These are phyloP conservation scores for Caretta caretta DNA, from an alignment of 2,113 vertebrate species.

Conservation along the genomic window DNA sequence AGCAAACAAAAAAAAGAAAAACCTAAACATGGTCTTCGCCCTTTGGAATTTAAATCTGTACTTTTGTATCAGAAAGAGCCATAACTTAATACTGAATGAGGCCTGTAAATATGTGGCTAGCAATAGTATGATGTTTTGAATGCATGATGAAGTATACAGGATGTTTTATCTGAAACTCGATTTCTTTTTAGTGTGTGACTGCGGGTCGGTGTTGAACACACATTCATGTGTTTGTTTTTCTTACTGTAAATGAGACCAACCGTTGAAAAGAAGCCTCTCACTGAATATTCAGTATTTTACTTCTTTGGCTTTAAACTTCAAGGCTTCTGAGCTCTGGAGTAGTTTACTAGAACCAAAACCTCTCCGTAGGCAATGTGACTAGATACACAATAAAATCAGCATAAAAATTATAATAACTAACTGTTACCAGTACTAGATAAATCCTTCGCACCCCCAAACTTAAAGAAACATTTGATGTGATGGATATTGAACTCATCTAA, in stretches of 20 bases:
- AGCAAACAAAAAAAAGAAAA: not conserved
- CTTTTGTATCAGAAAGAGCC: not conserved
- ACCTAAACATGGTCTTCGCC: not conserved
- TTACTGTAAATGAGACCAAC: not conserved
- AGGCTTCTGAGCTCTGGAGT: not conserved
- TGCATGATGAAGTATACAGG: not conserved
- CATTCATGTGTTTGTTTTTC: not conserved
- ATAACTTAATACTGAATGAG: not conserved
- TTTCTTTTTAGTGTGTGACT: not conserved
- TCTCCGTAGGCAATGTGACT: not conserved
- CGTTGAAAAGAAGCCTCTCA: not conserved
- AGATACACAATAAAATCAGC: not conserved
- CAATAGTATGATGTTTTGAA: not conserved
- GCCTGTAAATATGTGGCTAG: not conserved
- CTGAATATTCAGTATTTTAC: not conserved
- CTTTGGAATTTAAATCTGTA: not conserved
- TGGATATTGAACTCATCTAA: not conserved
- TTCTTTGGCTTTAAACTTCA: not conserved
- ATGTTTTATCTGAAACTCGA: not conserved
- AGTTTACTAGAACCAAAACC: not conserved
- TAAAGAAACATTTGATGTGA: not conserved
- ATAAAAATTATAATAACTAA: not conserved
- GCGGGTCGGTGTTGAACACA: not conserved
- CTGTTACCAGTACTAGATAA: not conserved
- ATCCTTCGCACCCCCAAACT: rapidly evolving